A percentile compares a stretch with the other conserved stretches of the same genome.
phyloP scores from a whole-genome alignment of 2,797 vertebrate species.

The Eutrigla gurnardus region DNA sequence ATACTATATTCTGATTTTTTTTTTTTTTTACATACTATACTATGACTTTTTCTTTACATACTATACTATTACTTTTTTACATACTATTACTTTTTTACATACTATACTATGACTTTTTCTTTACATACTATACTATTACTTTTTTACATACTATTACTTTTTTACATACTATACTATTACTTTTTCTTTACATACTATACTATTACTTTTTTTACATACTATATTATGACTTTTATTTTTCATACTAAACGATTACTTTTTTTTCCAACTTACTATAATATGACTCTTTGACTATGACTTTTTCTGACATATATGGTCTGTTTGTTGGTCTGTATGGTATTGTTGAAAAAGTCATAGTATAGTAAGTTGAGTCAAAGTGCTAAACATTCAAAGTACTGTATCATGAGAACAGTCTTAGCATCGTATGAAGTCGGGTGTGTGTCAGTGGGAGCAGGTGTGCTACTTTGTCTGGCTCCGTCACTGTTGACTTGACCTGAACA shows the following conservation, averaged over 20 bases:
- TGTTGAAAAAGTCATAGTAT: too few species aligned
- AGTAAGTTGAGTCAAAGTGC: too few species aligned
- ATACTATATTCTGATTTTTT: neutral
- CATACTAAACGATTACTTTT: too few species aligned
- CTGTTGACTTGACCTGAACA: conserved; percentile 45
- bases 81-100: neutral
- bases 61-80: neutral
- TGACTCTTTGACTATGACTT: too few species aligned
- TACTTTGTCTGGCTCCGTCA: conserved; percentile 2
- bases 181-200: neutral
- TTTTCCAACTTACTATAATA: too few species aligned
- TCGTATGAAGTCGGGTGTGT: neutral
- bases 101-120: neutral
- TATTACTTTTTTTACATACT: too few species aligned
- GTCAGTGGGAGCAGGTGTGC: conserved; percentile 33
- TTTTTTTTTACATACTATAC: neutral
- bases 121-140: neutral
- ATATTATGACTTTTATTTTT: too few species aligned
- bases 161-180: neutral
- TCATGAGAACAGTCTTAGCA: too few species aligned
- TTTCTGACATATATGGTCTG: too few species aligned
- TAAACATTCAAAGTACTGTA: too few species aligned
- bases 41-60: neutral
- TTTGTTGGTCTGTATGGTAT: too few species aligned
- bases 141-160: neutral